phyloP scores from a whole-genome alignment of 2,888 invertebrate genomes.

The Craniophora ligustri region DNA sequence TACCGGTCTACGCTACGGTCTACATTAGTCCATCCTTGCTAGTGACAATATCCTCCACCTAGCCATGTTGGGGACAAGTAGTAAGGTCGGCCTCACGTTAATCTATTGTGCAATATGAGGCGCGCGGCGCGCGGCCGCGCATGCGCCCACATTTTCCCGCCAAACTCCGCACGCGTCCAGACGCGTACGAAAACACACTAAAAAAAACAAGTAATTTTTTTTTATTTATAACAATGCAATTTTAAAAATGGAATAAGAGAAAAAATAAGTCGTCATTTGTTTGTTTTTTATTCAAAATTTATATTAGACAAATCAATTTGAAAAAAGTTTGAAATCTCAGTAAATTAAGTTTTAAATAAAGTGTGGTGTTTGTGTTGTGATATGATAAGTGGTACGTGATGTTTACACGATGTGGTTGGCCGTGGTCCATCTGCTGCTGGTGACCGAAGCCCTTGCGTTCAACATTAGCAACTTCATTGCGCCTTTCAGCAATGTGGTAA shows the following conservation, averaged over 20 bases:
- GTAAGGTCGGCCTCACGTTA: slow-evolving; percentile 66
- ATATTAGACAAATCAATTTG: no score
- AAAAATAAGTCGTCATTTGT: no score
- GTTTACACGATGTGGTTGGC: slow-evolving; percentile 79
- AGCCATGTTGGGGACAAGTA: slow-evolving; percentile 59
- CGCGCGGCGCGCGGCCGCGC: slow-evolving; percentile 73
- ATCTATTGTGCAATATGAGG: slow-evolving; percentile 80
- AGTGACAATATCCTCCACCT: slow-evolving; percentile 41
- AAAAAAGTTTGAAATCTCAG: slow-evolving; percentile 10
- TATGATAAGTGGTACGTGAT: slow-evolving; percentile 68
- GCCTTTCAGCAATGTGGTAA: slow-evolving; percentile 71
- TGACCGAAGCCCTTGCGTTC: slow-evolving; percentile 69
- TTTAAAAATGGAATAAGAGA: slow-evolving; percentile 33
- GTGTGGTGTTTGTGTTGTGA: slow-evolving; percentile 57
- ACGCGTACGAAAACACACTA: slow-evolving; percentile 64
- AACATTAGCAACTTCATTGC: slow-evolving; percentile 69
- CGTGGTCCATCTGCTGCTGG: slow-evolving; percentile 74
- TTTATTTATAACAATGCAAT: slow-evolving; percentile 35
- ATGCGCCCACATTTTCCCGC: slow-evolving; percentile 83
- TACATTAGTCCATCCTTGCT: slow-evolving; percentile 34
- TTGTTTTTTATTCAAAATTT: no score
- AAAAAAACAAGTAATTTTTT: slow-evolving; percentile 28
- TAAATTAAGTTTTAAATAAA: slow-evolving; percentile 1
- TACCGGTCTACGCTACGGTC: slow-evolving; percentile 1
- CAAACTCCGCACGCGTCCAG: slow-evolving; percentile 74